Base-by-base conservation (phyloP, 1,140 invertebrate species). In the Campoletis sonorensis region DNA sequence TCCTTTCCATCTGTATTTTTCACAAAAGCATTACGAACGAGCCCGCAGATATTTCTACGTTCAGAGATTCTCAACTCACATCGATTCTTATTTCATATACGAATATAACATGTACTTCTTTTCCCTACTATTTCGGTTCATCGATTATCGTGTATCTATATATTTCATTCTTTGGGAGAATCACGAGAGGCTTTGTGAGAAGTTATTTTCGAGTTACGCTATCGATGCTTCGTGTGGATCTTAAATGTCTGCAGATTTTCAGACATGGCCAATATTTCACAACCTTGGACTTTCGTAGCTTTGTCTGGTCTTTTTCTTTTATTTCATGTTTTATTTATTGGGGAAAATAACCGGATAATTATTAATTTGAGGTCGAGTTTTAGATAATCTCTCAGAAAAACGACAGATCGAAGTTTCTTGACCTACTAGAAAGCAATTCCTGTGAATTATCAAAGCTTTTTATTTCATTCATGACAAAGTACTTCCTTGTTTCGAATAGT, bases 1-100 rank as follows among this genome's bases (percentile, higher is more conserved):
- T 73, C 27, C 30, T 84, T 72, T 85, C 83, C 88, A 84, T 88
- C 86, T 86, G 86, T 88, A 90, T 90, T 90, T 90, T 90, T 89
- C 88, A 86, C 84, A 85, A 89, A 87, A 86, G 85, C 85, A 89
- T 87, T 87, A 85, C 85, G 85, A 86, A 89, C 86, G 86, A 83
- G 83, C 79, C 82, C 85, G 86, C 82, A 84, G 84, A 87, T 86
- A 85, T 86, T 82, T 86, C 84, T 26, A 79, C 80, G 71, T 79
- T 81, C 86, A 80, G 86, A 82, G 86, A 84, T 87, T 86, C 88
- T 89, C 88, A 87, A 88, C 86, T 87, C 61, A 71, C 79, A 58
- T 68, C 79, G 26, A 37, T 79, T 49, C 18, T 68, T 67, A 40
- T 40, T 23, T 79, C 51, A 21, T n/a, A n/a, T 54, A 54, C n/a